Evolutionary conservation across 2,113 vertebrate species (phyloP).

Genomic region (Natator depressus): DNA sequence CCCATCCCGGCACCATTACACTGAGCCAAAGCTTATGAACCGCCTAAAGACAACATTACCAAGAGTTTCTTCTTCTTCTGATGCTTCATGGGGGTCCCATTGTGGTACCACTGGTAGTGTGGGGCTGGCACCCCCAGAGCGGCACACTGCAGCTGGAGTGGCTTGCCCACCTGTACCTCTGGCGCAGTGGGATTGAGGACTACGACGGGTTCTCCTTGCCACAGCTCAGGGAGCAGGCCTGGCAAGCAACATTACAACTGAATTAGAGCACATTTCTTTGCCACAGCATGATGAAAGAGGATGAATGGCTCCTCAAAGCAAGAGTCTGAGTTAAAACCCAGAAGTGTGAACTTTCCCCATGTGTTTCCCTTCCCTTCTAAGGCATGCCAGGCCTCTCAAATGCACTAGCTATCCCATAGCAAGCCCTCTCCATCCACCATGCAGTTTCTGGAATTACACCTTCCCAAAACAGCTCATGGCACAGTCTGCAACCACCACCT

Average conservation of each 20-base stretch:
- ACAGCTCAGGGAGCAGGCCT: constrained; percentile 73
- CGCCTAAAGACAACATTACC: constrained; percentile 65
- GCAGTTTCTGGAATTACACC: neutral
- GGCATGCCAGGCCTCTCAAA: neutral
- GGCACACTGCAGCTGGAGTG: constrained; percentile 77
- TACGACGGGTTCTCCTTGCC: constrained; percentile 83
- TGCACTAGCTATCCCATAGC: fast-evolving
- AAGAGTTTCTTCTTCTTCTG: constrained; percentile 74
- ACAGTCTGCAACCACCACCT: neutral
- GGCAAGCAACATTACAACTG: neutral
- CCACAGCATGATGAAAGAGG: neutral
- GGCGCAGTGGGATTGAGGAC: constrained; percentile 77
- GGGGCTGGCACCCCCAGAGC: constrained; percentile 86
- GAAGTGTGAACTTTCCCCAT: neutral
- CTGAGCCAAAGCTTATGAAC: neutral
- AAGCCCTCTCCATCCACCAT: neutral
- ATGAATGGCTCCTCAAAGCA: neutral
- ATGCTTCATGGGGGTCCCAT: constrained; percentile 77
- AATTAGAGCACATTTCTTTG: neutral
- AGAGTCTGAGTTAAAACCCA: fast-evolving
- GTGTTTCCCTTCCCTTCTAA: neutral
- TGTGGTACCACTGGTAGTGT: constrained; percentile 87
- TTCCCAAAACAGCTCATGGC: neutral
- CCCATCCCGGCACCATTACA: neutral
- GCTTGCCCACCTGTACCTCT: constrained; percentile 61